Base-by-base conservation (phyloP, 2,113 vertebrate genomes). In the Gymnorhina tibicen region DNA sequence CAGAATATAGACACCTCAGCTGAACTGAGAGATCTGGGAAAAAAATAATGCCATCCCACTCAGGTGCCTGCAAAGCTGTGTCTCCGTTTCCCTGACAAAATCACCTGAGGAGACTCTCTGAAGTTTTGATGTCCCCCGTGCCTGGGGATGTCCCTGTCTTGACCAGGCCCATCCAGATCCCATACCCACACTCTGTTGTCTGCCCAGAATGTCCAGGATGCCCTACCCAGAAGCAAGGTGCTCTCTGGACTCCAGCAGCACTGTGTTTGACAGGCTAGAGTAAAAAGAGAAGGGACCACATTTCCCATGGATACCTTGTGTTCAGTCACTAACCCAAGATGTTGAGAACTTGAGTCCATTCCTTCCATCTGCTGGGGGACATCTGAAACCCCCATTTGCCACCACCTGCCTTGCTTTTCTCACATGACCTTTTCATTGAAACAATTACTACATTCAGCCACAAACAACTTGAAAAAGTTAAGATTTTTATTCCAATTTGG, bases 401-500 rank as follows among this genome's bases (percentile, higher is more conserved):
- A 46, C 16, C 37, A 62, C 13, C 41, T 76, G 32, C 47, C 70
- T 24, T 49, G 37, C 8, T 87, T 72, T 78, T 27, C 58, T 41
- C 47, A 12, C 49, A 11, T 47, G 69, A 19, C 7, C 28, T 95
- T 90, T 91, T 52, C 47, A n/a, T 46, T 67, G 50, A 62, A 92
- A 30, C 7, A 77, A 32, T 18, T 46, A 52, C 46, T 82, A 13
- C 46, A 17, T 50, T 66, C 67, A 85, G 26, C 85, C 59, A 76
- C 81, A 85, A 93, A 35, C 9, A 80, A 73, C 39, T 44, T 39
- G 30, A 66, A 63, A 85, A 95, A 52, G 13, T 73, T 58, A 13
- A 42, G n/a, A 52, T 63, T 91, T 96, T 87, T 18, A 41, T 93
- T 93, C 23, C 75, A 67, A 42, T 73, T 96, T 93, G 47, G 41